These are phyloP conservation scores for Meda fulgida DNA, from an alignment of 2,797 vertebrate species.

Conservation along the genomic window DNA sequence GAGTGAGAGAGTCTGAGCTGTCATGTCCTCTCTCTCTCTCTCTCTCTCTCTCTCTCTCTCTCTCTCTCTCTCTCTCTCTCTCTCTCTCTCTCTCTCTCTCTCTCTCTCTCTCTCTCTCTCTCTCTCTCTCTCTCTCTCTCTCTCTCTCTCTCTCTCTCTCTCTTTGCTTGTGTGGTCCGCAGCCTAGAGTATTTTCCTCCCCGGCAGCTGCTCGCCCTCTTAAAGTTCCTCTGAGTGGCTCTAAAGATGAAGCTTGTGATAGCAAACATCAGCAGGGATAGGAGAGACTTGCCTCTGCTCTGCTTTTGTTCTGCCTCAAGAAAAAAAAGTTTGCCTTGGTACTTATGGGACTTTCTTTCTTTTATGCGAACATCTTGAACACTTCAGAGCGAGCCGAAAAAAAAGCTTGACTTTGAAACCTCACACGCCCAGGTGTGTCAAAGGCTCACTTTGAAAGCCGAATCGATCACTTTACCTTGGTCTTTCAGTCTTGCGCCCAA, in stretches of 20 bases:
- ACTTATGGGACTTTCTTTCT: slow-evolving; percentile 31
- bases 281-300: slow-evolving; percentile 20
- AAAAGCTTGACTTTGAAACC: slow-evolving; percentile 51
- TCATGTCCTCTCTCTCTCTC: slow-evolving; percentile 39
- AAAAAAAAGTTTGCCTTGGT: slow-evolving; percentile 6
- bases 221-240: slow-evolving; percentile 52
- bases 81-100: slow-evolving; percentile 36
- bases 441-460: slow-evolving; percentile 53
- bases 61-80: slow-evolving; percentile 35
- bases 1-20: slow-evolving; percentile 50
- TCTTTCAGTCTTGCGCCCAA: slow-evolving; percentile 24
- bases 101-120: slow-evolving; percentile 17
- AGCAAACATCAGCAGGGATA: slow-evolving; percentile 31
- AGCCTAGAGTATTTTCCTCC: slow-evolving; percentile 45
- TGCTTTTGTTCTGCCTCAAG: slow-evolving; percentile 38
- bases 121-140: slow-evolving; percentile 21
- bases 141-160: slow-evolving; percentile 29
- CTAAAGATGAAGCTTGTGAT: slow-evolving; percentile 51
- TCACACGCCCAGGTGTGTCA: slow-evolving; percentile 59
- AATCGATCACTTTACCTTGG: slow-evolving; percentile 52
- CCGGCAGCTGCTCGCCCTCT: slow-evolving; percentile 50
- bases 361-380: slow-evolving; percentile 55
- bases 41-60: slow-evolving; percentile 34
- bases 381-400: slow-evolving; percentile 40
- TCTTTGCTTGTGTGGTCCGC: slow-evolving; percentile 37